These are phyloP conservation scores for Lochmaea crataegi DNA, from an alignment of 2,888 invertebrate genomes.

Conservation along the genomic window DNA sequence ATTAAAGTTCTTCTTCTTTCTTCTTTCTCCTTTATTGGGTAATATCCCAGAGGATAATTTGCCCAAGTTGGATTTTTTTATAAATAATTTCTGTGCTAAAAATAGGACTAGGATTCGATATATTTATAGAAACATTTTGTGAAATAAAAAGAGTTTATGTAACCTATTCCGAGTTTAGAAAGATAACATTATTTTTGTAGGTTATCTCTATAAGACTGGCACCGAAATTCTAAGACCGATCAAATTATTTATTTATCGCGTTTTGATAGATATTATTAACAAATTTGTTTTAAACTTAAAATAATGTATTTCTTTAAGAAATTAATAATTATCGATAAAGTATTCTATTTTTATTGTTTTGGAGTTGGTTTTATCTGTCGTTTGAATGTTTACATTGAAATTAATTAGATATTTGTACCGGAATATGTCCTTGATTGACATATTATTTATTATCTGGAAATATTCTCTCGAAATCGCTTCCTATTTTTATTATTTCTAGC, in stretches of 20 bases:
- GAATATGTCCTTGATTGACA: neutral
- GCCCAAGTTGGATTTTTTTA: too few species aligned
- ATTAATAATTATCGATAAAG: neutral
- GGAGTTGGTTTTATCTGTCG: neutral
- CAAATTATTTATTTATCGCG: neutral
- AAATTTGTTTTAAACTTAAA: neutral
- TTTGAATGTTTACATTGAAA: neutral
- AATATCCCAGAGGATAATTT: too few species aligned
- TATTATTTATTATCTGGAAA: too few species aligned
- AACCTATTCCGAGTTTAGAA: conserved; percentile 16
- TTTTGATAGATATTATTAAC: neutral
- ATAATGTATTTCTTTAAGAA: neutral
- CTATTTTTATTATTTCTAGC: too few species aligned
- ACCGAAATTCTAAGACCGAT: neutral
- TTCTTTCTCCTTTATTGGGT: too few species aligned
- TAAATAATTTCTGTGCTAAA: neutral
- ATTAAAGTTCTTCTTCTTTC: too few species aligned
- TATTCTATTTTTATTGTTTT: neutral
- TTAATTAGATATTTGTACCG: conserved; percentile 8
- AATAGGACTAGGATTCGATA: conserved; percentile 8
- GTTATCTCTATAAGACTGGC: conserved; percentile 10
- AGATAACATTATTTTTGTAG: conserved; percentile 21
- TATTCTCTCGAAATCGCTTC: too few species aligned
- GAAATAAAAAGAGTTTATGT: conserved; percentile 17
- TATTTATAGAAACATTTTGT: conserved; percentile 18